A percentile compares a stretch with the other conserved stretches of the same genome.
These are phyloP conservation scores for Potamilus streckersoni DNA, from an alignment of 1,140 invertebrate genomes.

Conservation along the genomic window DNA sequence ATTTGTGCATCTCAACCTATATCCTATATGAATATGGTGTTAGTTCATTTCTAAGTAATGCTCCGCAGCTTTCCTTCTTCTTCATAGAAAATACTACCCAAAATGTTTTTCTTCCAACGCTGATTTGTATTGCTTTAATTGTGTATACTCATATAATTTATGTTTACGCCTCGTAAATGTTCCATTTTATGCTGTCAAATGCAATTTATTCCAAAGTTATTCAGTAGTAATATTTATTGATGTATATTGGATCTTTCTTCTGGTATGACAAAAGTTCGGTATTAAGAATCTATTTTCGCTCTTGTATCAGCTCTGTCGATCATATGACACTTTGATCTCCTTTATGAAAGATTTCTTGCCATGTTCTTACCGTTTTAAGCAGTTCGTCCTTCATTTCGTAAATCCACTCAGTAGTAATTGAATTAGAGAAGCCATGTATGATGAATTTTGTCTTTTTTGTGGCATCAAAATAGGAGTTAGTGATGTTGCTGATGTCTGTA, in stretches of 20 bases:
- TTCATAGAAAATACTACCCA: too few species aligned
- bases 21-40: background rate
- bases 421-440: constrained; percentile 36
- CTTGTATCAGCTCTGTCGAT: background rate
- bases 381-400: constrained; percentile 91
- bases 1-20: background rate
- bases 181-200: background rate
- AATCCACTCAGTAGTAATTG: constrained; percentile 27
- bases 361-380: constrained; percentile 67
- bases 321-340: background rate
- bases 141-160: background rate
- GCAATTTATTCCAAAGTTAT: too few species aligned
- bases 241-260: background rate
- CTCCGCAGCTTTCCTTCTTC: background rate
- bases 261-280: too few species aligned
- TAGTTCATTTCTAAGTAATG: background rate
- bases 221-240: too few species aligned
- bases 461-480: constrained; percentile 17
- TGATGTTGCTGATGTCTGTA: background rate
- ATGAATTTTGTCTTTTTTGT: constrained; percentile 77
- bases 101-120: too few species aligned
- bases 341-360: background rate
- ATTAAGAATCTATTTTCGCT: background rate
- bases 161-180: too few species aligned
- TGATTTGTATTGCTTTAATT: too few species aligned